Evolutionary conservation across 2,888 invertebrate genomes (phyloP), one percentile per base, ranked within the genome.

Genomic region (Iphiclides podalirius): DNA sequence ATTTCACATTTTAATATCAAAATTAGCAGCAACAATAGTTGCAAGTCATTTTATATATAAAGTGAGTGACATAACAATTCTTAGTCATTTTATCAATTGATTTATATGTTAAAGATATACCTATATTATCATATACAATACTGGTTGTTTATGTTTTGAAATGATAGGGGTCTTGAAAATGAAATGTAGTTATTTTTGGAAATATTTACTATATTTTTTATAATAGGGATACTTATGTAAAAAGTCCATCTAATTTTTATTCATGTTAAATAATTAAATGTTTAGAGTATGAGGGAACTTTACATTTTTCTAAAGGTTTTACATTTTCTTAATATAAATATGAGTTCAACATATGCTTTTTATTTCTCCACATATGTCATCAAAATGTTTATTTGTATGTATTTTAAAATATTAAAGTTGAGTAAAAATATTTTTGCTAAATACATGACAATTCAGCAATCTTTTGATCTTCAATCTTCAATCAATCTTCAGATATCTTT

Each of bases 271-370:
- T 14, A 15, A n/a, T n/a, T 8, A 7, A 3, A 26, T 13, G 23
- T 12, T 26, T 23, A 13, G 20, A 23, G 13, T 39, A 39, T 12
- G 13, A 13, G 39, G 39, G 14, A 39, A 40, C n/a, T n/a, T n/a
- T n/a, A n/a, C n/a, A n/a, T n/a, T 40, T 38, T 46, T 46, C 39
- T 33, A 20, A 46, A 20, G 34, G 23, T 39, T 46, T 23, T 46
- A 46, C 46, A 46, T 39, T 46, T 46, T 8, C 9, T 8, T 8
- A 26, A 26, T 26, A 26, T 26, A 26, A 4, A 26, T 26, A 9
- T 26, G 9, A 26, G 26, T 26, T 26, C 26, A 8, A 4, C 6
- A 20, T 26, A 7, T 26, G 26, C 9, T 26, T 26, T 26, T 26
- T 26, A 26, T 26, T 26, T 26, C 8, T 9, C 26, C 26, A 26